phyloP scores from a whole-genome alignment of 2,113 vertebrate genomes.

The Muntiacus reevesi region DNA sequence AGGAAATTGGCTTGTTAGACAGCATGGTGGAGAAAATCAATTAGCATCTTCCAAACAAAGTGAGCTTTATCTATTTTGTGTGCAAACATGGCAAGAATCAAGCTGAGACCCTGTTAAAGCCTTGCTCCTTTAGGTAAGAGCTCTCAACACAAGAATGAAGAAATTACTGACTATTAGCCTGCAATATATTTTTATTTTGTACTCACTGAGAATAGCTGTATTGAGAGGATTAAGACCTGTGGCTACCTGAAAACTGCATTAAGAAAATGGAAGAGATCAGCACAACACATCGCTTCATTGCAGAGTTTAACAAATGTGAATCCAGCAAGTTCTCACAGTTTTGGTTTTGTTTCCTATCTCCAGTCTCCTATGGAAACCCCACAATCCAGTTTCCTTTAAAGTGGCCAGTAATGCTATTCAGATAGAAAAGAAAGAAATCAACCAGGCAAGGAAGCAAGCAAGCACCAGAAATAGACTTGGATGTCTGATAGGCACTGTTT shows the following conservation, averaged over 20 bases:
- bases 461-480: background rate
- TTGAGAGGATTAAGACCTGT: background rate
- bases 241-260: constrained; percentile 10
- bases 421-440: background rate
- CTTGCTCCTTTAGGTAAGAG: constrained; percentile 43
- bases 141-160: constrained; percentile 27
- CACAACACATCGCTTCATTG: background rate
- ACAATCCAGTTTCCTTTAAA: background rate
- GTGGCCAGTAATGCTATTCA: background rate
- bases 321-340: background rate
- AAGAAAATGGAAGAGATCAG: background rate
- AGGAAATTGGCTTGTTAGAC: constrained; percentile 54
- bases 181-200: constrained; percentile 37
- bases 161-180: constrained; percentile 27
- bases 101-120: constrained; percentile 58
- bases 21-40: constrained; percentile 63
- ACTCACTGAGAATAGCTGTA: background rate
- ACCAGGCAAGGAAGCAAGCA: background rate
- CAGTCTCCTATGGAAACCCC: background rate
- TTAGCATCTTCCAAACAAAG: constrained; percentile 65
- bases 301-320: background rate
- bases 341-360: background rate
- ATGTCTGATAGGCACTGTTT: background rate
- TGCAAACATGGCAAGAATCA: constrained; percentile 58
- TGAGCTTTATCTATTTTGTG: constrained; percentile 52